Evolutionary conservation across 2,113 vertebrate species (phyloP).

Genomic region (Drymodes brunneopygia): DNA sequence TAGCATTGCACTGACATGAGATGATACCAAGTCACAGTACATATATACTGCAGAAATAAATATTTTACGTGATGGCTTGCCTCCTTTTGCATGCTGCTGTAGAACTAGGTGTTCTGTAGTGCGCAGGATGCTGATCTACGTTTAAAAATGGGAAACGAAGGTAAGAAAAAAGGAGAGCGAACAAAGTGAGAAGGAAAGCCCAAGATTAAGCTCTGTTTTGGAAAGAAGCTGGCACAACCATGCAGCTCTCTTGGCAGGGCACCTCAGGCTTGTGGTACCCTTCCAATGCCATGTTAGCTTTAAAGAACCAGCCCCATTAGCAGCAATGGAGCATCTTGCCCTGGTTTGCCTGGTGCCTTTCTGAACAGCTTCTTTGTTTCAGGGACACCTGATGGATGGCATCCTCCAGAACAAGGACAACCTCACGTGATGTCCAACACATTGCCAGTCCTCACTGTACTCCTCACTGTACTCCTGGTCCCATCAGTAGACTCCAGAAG

Average conservation of each 20-base stretch:
- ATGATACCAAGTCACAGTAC: neutral
- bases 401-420: neutral
- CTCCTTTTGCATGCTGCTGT: neutral
- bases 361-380: neutral
- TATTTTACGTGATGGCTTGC: accelerated
- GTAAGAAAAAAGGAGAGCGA: neutral
- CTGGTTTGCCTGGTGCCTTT: neutral
- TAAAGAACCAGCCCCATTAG: neutral
- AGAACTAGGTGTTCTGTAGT: neutral
- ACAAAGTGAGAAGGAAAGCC: neutral
- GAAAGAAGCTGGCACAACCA: neutral
- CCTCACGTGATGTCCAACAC: neutral
- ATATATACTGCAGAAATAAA: neutral
- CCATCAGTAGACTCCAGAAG: neutral
- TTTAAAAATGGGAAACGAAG: neutral
- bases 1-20: neutral
- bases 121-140: neutral
- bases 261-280: neutral
- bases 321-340: neutral
- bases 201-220: neutral
- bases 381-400: neutral
- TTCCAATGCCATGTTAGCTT: neutral
- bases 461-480: neutral
- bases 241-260: neutral
- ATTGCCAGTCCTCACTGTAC: neutral